These are phyloP conservation scores for Icerya purchasi DNA, from an alignment of 2,888 invertebrate genomes.

Conservation along the genomic window DNA sequence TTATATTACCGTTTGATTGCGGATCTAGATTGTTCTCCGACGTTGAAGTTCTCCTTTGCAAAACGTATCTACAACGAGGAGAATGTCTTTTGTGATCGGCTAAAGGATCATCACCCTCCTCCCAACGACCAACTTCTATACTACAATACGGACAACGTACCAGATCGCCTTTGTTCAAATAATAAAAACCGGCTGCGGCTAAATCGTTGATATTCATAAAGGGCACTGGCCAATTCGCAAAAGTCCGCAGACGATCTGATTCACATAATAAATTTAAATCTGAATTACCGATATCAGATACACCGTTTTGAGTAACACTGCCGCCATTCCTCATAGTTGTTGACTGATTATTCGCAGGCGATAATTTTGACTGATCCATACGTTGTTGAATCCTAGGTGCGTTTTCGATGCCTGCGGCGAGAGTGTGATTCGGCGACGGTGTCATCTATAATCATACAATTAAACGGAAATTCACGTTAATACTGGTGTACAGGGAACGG, in stretches of 20 bases:
- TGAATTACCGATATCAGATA: background rate
- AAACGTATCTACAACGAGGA: slow-evolving; percentile 29
- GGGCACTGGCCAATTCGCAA: slow-evolving; percentile 47
- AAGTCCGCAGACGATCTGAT: slow-evolving; percentile 36
- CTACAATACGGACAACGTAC: slow-evolving; percentile 67
- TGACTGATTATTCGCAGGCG: background rate
- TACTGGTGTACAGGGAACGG: too few species aligned
- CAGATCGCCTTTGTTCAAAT: slow-evolving; percentile 35
- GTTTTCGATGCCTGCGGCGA: background rate
- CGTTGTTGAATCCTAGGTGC: background rate
- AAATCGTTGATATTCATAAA: slow-evolving; percentile 38
- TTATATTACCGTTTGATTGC: background rate
- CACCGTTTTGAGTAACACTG: background rate
- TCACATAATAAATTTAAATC: slow-evolving; percentile 8
- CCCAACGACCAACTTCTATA: slow-evolving; percentile 43
- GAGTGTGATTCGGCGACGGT: background rate
- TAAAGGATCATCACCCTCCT: slow-evolving; percentile 41
- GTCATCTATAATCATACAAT: background rate
- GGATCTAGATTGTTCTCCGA: background rate
- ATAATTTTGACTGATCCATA: background rate
- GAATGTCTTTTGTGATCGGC: slow-evolving; percentile 41
- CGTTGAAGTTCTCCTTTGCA: background rate
- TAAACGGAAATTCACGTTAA: too few species aligned
- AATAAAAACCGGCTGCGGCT: slow-evolving; percentile 66
- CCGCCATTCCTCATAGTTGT: background rate